Evolutionary conservation across 2,797 vertebrate species (phyloP).

Genomic region (Eulemur mongoz): DNA sequence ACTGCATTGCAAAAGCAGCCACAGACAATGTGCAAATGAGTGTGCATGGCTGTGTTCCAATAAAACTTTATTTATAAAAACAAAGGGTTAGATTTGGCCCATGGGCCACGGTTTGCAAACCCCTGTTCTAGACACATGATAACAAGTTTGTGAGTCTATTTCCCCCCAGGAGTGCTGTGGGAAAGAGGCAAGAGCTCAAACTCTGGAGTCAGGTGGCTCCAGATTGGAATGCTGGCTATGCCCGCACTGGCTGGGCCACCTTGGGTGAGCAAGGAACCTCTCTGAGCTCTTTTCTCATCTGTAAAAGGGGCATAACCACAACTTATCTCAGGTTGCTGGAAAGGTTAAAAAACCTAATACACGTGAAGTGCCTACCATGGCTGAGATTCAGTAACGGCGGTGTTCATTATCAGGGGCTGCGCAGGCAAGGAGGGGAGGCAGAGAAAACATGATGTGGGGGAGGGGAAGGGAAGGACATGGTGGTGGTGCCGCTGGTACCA

Average conservation of each 20-base stretch:
- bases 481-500: rapidly evolving
- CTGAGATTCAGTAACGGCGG: background rate
- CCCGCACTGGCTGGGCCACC: background rate
- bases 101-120: background rate
- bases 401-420: background rate
- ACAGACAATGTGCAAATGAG: background rate
- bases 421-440: background rate
- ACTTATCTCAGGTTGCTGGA: background rate
- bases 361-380: rapidly evolving
- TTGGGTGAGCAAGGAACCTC: background rate
- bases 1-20: background rate
- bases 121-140: background rate
- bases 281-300: background rate
- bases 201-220: background rate
- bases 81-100: background rate
- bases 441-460: rapidly evolving
- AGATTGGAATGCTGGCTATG: background rate
- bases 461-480: no score
- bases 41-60: background rate
- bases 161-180: background rate
- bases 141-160: background rate
- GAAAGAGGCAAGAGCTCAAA: background rate
- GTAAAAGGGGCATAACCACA: background rate
- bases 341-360: background rate
- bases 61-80: constrained; percentile 40